Evolutionary conservation across 2,113 vertebrate species (phyloP), one percentile per base, ranked within the genome.

Genomic region (Hydrolagus affinis): DNA sequence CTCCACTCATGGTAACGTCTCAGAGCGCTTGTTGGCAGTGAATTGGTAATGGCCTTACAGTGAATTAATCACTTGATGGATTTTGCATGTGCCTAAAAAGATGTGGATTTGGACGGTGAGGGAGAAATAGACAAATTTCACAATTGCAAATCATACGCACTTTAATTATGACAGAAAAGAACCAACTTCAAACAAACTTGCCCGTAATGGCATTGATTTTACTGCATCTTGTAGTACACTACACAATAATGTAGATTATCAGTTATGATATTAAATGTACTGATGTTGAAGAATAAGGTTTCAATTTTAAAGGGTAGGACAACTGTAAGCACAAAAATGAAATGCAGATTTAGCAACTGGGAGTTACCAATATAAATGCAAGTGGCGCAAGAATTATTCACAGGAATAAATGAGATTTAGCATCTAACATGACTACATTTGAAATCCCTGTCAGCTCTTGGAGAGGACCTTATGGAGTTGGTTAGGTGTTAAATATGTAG

Each of bases 181-280:
- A 6, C 0, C 11, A 12, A 21, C 23, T 66, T 68, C 1, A 83
- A 83, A 78, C 74, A 77, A 77, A 77, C 28, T 66, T 68, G 17
- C 21, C 30, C 44, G 6, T 44, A 44, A 83, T 66, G 28, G 64
- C 62, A 66, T 10, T 64, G 8, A 83, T 83, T 83, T 83, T 32
- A 83, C 66, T 83, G 60, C 64, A 32, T 8, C 21, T 62, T 17
- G 17, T 11, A 30, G 78, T 15, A 83, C 25, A 2, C 66, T 66
- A 62, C 71, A 75, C 73, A 83, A 68, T 64, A 74, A 10, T 72
- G 11, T 66, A 62, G 11, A 83, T 66, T 83, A 80, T 62, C 28
- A 11, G 11, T 28, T 19, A 83, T 83, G 12, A 28, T 25, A 28
- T 64, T 83, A 66, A 83, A 17, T 6, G 7, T 66, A 83, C 15